A percentile compares a stretch with the other conserved stretches of the same genome.
phyloP scores from a whole-genome alignment of 2,888 invertebrate genomes.

The Petrolisthes cinctipes region DNA sequence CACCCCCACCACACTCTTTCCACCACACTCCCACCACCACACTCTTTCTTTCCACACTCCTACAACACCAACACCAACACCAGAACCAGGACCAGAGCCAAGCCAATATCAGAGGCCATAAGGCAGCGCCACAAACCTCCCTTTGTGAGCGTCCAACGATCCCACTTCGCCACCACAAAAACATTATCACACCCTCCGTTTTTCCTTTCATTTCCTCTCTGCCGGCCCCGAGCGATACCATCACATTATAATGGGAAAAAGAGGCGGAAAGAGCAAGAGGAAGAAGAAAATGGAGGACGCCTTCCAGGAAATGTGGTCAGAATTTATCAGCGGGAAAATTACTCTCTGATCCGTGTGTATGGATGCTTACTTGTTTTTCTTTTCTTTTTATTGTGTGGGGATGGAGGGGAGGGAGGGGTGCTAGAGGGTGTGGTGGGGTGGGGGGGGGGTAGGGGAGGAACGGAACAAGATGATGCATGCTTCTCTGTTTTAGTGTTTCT shows the following conservation, averaged over 20 bases:
- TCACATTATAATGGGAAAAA: constrained; percentile 63
- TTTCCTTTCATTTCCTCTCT: constrained; percentile 62
- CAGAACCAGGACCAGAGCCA: constrained; percentile 11
- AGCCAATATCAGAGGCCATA: constrained; percentile 54
- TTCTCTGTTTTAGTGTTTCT: neutral
- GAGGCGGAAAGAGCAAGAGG: constrained; percentile 62
- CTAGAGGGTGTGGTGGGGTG: neutral
- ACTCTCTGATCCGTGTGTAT: constrained; percentile 53
- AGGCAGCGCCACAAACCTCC: constrained; percentile 56
- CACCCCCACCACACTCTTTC: neutral
- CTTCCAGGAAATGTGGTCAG: constrained; percentile 60
- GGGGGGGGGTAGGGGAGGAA: neutral
- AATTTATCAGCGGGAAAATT: constrained; percentile 57
- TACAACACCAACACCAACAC: neutral
- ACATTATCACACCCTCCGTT: constrained; percentile 63
- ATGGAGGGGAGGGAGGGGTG: neutral
- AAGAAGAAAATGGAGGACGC: constrained; percentile 60
- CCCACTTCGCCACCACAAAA: constrained; percentile 60
- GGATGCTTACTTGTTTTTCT: constrained; percentile 7
- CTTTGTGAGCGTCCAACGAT: constrained; percentile 56
- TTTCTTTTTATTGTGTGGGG: neutral
- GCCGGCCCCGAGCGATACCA: constrained; percentile 54
- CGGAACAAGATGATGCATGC: neutral
- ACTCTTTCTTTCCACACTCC: neutral
- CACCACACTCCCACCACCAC: neutral